A percentile compares a stretch with the other conserved stretches of the same genome.
These are phyloP conservation scores for Macaria liturata DNA, from an alignment of 2,888 invertebrate species.

Conservation along the genomic window DNA sequence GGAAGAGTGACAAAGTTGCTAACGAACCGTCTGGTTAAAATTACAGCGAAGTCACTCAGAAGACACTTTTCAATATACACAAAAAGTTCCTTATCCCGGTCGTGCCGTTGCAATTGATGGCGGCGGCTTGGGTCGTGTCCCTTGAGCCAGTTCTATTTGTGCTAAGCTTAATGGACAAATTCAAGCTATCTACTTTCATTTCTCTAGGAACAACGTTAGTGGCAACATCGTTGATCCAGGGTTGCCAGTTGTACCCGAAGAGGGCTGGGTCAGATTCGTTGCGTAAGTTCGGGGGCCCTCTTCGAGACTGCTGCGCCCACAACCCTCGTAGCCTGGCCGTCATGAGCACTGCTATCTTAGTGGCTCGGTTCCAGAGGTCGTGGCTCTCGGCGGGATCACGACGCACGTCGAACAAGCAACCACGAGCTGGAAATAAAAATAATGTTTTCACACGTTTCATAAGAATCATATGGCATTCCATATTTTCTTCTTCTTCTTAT, in stretches of 20 bases:
- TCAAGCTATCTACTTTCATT: slow-evolving; percentile 38
- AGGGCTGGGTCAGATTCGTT: slow-evolving; percentile 86
- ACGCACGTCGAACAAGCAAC: slow-evolving; percentile 90
- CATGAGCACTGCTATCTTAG: slow-evolving; percentile 70
- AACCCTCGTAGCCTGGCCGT: slow-evolving; percentile 67
- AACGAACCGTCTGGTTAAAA: slow-evolving; percentile 24
- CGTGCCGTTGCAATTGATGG: slow-evolving; percentile 58
- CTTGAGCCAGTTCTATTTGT: slow-evolving; percentile 37
- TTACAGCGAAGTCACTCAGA: slow-evolving; percentile 42
- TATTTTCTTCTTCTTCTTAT: too few relatives aligned
- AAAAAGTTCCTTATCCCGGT: slow-evolving; percentile 65
- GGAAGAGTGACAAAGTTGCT: slow-evolving; percentile 20
- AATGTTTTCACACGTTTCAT: too few relatives aligned
- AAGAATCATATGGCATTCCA: too few relatives aligned
- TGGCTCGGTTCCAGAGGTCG: slow-evolving; percentile 83
- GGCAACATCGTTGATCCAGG: slow-evolving; percentile 71
- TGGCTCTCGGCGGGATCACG: slow-evolving; percentile 91
- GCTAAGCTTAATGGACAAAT: slow-evolving; percentile 43
- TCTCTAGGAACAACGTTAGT: slow-evolving; percentile 28
- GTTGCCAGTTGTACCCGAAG: slow-evolving; percentile 88
- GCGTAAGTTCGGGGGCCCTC: slow-evolving; percentile 71
- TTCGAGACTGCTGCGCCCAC: slow-evolving; percentile 75
- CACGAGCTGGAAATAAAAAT: slow-evolving; percentile 65
- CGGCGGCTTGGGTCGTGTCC: slow-evolving; percentile 46
- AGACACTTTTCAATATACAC: slow-evolving; percentile 65